A percentile compares a stretch with the other conserved stretches of the same genome.
phyloP scores from a whole-genome alignment of 2,888 invertebrate genomes.

The Glaucopsyche alexis region DNA sequence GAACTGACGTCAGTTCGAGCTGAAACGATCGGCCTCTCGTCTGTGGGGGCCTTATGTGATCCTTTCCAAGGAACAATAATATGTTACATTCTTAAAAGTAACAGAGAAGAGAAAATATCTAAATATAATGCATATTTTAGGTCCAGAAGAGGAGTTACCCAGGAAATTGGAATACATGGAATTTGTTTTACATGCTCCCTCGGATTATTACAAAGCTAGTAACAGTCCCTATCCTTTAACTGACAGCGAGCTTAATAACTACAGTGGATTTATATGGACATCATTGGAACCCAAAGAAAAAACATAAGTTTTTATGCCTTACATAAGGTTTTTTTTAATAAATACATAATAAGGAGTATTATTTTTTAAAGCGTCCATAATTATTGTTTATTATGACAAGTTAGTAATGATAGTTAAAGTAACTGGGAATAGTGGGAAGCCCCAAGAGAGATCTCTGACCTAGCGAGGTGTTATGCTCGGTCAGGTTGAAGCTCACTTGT shows the following conservation, averaged over 20 bases:
- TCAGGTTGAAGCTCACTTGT: too few species aligned
- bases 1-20: too few species aligned
- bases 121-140: conserved; percentile 62
- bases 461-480: too few species aligned
- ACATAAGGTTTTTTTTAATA: neutral
- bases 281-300: conserved; percentile 74
- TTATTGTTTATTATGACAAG: neutral
- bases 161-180: conserved; percentile 92
- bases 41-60: too few species aligned
- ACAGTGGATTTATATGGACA: conserved; percentile 84
- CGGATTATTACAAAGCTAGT: conserved; percentile 90
- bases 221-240: conserved; percentile 87
- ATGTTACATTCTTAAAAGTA: too few species aligned
- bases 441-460: too few species aligned
- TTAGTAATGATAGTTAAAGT: too few species aligned
- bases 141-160: conserved; percentile 94
- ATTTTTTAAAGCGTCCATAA: neutral
- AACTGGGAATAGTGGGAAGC: too few species aligned
- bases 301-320: conserved; percentile 42
- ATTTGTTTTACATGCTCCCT: conserved; percentile 96
- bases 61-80: too few species aligned
- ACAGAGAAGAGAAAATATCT: too few species aligned
- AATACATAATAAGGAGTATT: neutral
- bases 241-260: conserved; percentile 67
- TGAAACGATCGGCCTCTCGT: too few species aligned